Evolutionary conservation across 2,888 invertebrate genomes (phyloP).

Genomic region (Taenaris catops): DNA sequence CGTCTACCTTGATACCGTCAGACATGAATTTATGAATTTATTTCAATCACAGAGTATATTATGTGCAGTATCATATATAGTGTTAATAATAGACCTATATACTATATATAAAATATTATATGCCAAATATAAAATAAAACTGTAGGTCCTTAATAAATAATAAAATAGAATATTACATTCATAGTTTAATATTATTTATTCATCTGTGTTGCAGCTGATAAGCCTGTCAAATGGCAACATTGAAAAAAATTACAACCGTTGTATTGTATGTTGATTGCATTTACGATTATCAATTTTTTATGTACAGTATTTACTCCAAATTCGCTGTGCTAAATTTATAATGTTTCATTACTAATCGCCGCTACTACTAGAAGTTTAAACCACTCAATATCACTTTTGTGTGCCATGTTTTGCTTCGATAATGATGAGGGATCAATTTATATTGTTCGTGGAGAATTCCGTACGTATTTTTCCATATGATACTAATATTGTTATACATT

Average conservation of each 20-base stretch:
- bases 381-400: conserved; percentile 27
- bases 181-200: too few species aligned
- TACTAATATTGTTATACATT: background rate
- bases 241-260: conserved; percentile 47
- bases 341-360: conserved; percentile 38
- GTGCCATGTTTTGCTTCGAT: conserved; percentile 59
- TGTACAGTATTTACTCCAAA: conserved; percentile 56
- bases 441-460: conserved; percentile 53
- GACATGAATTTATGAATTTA: too few species aligned
- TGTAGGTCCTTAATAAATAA: too few species aligned
- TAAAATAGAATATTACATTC: too few species aligned
- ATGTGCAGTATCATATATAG: too few species aligned
- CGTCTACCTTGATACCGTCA: too few species aligned
- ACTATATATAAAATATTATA: too few species aligned
- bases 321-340: conserved; percentile 45
- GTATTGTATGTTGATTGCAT: conserved; percentile 65
- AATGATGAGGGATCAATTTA: conserved; percentile 54
- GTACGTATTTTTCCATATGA: conserved; percentile 33
- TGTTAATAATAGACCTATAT: too few species aligned
- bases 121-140: too few species aligned
- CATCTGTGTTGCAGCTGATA: conserved; percentile 3
- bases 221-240: too few species aligned
- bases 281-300: conserved; percentile 54
- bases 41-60: too few species aligned
- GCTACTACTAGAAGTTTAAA: conserved; percentile 27